Evolutionary conservation across 2,797 vertebrate species (phyloP).

Genomic region (Jordanella pulchra): DNA sequence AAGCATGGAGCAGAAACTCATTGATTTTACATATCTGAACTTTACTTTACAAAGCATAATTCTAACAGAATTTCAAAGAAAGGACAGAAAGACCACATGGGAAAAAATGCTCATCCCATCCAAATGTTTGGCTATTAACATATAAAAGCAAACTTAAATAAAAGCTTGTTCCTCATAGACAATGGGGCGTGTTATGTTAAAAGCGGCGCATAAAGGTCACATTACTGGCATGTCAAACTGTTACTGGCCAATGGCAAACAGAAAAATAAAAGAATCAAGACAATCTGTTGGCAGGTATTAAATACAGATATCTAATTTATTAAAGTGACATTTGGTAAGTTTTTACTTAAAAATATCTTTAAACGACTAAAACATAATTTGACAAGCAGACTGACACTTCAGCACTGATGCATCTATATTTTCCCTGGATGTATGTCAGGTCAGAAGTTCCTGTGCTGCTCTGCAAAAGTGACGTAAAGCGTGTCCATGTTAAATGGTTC

Average conservation of each 20-base stretch:
- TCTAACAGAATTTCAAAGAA: constrained; percentile 25
- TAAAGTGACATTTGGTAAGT: too few species aligned
- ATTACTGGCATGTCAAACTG: constrained; percentile 41
- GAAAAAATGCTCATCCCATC: background rate
- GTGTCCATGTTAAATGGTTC: too few species aligned
- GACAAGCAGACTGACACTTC: too few species aligned
- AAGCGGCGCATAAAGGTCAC: constrained; percentile 32
- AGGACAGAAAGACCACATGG: constrained; percentile 10
- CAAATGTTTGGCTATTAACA: background rate
- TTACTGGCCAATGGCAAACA: constrained; percentile 31
- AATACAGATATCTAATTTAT: too few species aligned
- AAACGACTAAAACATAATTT: too few species aligned
- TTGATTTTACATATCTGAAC: constrained; percentile 47
- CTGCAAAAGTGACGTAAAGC: too few species aligned
- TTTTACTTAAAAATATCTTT: constrained; percentile 1
- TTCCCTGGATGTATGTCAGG: too few species aligned
- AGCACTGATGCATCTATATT: too few species aligned
- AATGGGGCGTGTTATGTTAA: background rate
- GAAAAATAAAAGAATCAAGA: constrained; percentile 39
- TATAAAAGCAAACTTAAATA: background rate
- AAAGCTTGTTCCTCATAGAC: background rate
- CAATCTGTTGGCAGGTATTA: too few species aligned
- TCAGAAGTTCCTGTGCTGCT: too few species aligned
- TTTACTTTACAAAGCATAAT: constrained; percentile 36
- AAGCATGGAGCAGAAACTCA: constrained; percentile 43